Base-by-base conservation (phyloP, 1,140 invertebrate species). In the Tetraneura akinire region DNA sequence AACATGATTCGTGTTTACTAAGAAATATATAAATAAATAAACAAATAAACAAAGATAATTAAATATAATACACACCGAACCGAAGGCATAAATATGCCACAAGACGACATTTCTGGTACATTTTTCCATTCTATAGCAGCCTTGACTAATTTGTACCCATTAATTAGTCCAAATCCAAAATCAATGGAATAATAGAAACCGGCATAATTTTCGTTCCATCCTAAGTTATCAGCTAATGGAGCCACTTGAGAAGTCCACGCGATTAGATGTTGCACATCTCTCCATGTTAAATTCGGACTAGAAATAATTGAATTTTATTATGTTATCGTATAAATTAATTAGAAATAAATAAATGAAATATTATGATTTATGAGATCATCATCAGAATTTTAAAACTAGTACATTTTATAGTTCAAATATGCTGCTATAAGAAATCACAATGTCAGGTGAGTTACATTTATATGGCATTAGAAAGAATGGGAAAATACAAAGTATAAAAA, bases 111-210 rank as follows among this genome's bases (percentile, higher is more conserved):
- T 71, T 89, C 85, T 1, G 95, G 94, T 2, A 97, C 94, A 13
- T 85, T 91, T 1, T 88, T 91, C 94, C 95, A 98, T 83, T 91
- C 91, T 29, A 88, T 83, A 23, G 94, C 92, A 6, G 90, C 85
- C 66, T 87, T 86, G 4, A 96, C 94, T 83, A 97, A 88, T 2
- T 88, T 87, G 76, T 89, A 90, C 10, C 94, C 95, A 86, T 98
- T 95, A 88, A 98, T 91, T 51, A 98, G 86, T 3, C 96, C 96
- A 85, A 96, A 98, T 11, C 96, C 96, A 86, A 96, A 96, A 83
- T 92, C 88, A 1, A 91, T 87, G 84, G 92, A 92, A 85, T 91
- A 92, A 86, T 89, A 90, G 60, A 93, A 88, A 23, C 93, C 90
- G 0, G 87, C 90, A 1, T 26, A 21, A 84, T 96, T 96, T 70